Base-by-base conservation (phyloP, 2,888 invertebrate genomes). In the Hemicrepidius hirtus region DNA sequence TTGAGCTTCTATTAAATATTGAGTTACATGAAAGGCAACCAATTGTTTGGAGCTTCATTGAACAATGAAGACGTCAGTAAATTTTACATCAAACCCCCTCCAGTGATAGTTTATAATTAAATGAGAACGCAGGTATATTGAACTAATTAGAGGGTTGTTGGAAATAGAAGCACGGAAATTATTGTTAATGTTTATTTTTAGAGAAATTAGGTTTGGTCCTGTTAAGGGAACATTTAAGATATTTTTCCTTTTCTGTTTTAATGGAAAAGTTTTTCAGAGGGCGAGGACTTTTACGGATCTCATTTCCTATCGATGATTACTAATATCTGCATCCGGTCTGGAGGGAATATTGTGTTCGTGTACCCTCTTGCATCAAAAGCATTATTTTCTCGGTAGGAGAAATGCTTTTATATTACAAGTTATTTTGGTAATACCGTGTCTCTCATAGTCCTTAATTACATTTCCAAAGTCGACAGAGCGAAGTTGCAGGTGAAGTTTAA, bases 271-370 rank as follows among this genome's bases (percentile, higher is more conserved):
- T 73, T 72, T 64, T 60, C 60, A 66, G 73, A 73, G 73, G 21
- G 73, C 77, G 73, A 73, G 68, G 75, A 74, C 74, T 77, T 72
- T 68, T 68, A 65, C 66, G 73, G 76, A 77, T 77, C 76, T 77
- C 78, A 77, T 78, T 78, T 78, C 78, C 76, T 77, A 77, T 79
- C 76, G 79, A 76, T 77, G 77, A 79, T 79, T 79, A 77, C 76
- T 77, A 76, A 76, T 77, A 74, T 75, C 73, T 63, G 71, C 74
- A 75, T 71, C 76, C 75, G 59, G 53, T 66, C 74, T 72, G 49
- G 21, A 32, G 72, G 67, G 76, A 76, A 76, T 77, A 75, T 76
- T 74, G 74, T 76, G 65, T 71, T 66, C 65, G 78, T 76, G 13
- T 9, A 24, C 24, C 46, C 49, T 21, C n/a, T 41, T 53, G 21